Evolutionary conservation across 2,888 invertebrate species (phyloP), one percentile per base, ranked within the genome.

Genomic region (Apomyelois bistriatella): DNA sequence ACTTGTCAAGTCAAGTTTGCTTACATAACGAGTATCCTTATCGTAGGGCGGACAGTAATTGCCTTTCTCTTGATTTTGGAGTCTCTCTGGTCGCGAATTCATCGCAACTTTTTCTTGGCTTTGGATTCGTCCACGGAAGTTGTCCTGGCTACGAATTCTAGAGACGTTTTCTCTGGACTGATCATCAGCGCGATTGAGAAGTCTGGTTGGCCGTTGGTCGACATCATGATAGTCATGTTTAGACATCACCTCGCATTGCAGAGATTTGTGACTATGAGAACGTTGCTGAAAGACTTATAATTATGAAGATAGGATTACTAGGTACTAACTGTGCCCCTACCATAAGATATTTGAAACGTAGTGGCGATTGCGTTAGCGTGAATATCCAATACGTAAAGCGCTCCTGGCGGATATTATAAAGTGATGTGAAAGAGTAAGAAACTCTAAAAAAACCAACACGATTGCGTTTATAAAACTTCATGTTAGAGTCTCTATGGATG

Each of bases 221-320:
- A 58, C 57, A 3, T 79, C 72, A 56, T 69, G 67, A 0, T 65
- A 38, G 5, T 76, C 75, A 5, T 61, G 66, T 47, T 58, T 70
- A 0, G 77, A 53, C 12, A 60, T 17, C 1, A 74, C 82, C 66
- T 87, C 85, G 56, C 86, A 87, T 65, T 89, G 87, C 22, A 89
- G 61, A 1, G 89, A 89, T 64, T 88, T 88, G 62, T 89, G 83
- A 47, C 89, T 89, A 13, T 77, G 79, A n/a, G 76, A 72, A 35
- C 80, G 78, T 10, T 68, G 63, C 88, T 86, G 65, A 46, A 75
- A 78, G 0, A 40, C 28, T 8, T 10, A 6, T 37, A 48, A 10
- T 28, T 7, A 42, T 40, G 37, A 22, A 22, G 5, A 22, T n/a
- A n/a, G n/a, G n/a, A n/a, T n/a, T n/a, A n/a, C n/a, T n/a, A n/a